Evolutionary conservation across 2,113 vertebrate species (phyloP).

Genomic region (Agapornis roseicollis): DNA sequence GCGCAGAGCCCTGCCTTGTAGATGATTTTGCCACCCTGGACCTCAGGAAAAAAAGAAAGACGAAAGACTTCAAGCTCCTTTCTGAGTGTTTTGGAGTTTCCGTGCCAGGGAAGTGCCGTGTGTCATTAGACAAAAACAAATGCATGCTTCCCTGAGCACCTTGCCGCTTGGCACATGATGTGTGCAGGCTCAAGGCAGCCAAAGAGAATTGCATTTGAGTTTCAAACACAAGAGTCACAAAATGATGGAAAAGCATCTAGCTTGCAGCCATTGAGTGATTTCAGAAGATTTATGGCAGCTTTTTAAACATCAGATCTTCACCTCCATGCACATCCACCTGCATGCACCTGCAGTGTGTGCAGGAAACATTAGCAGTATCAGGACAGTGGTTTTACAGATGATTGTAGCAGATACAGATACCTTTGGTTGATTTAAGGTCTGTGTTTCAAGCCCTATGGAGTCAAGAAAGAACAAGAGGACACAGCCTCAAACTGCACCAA

Average conservation of each 20-base stretch:
- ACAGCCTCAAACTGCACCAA: no score
- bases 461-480: no score
- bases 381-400: not conserved
- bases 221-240: not conserved
- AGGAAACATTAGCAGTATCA: not conserved
- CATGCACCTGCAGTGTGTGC: not conserved
- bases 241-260: not conserved
- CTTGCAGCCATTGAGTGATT: not conserved
- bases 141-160: not conserved
- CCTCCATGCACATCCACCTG: not conserved
- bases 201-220: not conserved
- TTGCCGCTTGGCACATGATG: not conserved
- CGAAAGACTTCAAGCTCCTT: not conserved
- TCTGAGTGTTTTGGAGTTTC: not conserved
- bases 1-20: accelerated
- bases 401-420: not conserved
- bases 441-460: not conserved
- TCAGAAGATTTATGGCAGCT: not conserved
- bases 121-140: not conserved
- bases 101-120: accelerated
- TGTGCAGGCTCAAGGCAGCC: not conserved
- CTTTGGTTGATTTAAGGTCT: not conserved
- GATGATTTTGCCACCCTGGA: not conserved
- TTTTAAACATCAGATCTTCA: not conserved
- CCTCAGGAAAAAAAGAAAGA: not conserved